Percentiles rank a stretch among this genome's conserved stretches.
These are phyloP conservation scores for Erebia palarica DNA, from an alignment of 2,888 invertebrate species.

Conservation along the genomic window DNA sequence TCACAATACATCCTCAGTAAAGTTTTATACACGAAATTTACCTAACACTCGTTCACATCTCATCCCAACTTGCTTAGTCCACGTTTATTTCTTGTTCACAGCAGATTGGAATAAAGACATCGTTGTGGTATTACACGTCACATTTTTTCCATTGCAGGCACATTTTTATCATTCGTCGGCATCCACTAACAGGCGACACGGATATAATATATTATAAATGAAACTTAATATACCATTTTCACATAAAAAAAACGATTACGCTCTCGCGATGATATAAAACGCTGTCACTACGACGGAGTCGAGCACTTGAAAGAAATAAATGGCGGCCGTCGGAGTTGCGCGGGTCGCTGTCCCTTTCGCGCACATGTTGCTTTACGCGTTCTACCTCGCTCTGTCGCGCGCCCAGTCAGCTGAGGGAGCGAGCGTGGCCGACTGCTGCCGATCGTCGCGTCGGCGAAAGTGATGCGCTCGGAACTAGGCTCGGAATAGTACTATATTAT, in stretches of 20 bases:
- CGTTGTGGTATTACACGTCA: slow-evolving; percentile 53
- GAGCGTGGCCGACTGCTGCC: slow-evolving; percentile 65
- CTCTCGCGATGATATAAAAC: slow-evolving; percentile 65
- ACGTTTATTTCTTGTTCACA: slow-evolving; percentile 76
- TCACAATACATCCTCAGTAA: slow-evolving; percentile 42
- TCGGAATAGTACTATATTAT: too few relatives aligned
- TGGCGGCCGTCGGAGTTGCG: slow-evolving; percentile 71
- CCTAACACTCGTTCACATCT: slow-evolving; percentile 76
- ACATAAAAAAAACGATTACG: slow-evolving; percentile 69
- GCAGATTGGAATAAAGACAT: slow-evolving; percentile 73
- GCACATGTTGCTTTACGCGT: slow-evolving; percentile 42
- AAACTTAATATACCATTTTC: slow-evolving; percentile 70
- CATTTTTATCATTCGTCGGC: slow-evolving; percentile 52
- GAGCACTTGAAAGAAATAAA: slow-evolving; percentile 77
- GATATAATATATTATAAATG: slow-evolving; percentile 56
- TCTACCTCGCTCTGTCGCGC: slow-evolving; percentile 59
- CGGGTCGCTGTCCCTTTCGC: slow-evolving; percentile 54
- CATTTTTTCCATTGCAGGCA: slow-evolving; percentile 48
- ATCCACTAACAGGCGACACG: slow-evolving; percentile 56
- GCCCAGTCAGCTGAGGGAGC: slow-evolving; percentile 78
- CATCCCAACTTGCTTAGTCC: slow-evolving; percentile 79
- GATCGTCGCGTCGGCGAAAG: slow-evolving; percentile 73
- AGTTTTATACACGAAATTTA: slow-evolving; percentile 58
- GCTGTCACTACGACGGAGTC: slow-evolving; percentile 75
- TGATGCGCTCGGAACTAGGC: slow-evolving; percentile 57